A percentile compares a stretch with the other conserved stretches of the same genome.
Evolutionary conservation across 2,113 vertebrate species (phyloP).

Genomic region (Grus americana): DNA sequence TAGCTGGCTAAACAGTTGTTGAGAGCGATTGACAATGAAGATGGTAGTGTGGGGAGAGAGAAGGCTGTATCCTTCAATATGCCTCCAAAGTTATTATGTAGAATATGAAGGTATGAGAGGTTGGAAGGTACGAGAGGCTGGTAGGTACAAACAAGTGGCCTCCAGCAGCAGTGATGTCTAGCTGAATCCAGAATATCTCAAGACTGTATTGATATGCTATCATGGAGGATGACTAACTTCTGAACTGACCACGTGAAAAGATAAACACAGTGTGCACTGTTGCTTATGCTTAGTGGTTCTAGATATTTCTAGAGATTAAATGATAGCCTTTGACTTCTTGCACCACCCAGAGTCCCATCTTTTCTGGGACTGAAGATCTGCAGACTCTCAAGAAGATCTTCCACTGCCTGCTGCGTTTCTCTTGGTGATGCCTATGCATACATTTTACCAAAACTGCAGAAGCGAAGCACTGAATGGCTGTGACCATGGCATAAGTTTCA

Average conservation of each 20-base stretch:
- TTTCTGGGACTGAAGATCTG: background rate
- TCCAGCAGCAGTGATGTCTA: background rate
- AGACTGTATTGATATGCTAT: background rate
- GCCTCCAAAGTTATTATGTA: background rate
- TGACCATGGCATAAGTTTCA: background rate
- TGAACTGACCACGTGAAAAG: background rate
- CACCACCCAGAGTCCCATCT: background rate
- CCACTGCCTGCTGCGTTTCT: background rate
- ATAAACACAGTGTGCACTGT: background rate
- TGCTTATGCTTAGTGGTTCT: background rate
- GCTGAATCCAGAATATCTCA: background rate
- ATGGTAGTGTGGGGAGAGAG: background rate
- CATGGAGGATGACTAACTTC: background rate
- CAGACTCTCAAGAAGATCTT: background rate
- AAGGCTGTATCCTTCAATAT: background rate
- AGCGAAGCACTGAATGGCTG: background rate
- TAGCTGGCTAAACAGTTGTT: background rate
- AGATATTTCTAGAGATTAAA: background rate
- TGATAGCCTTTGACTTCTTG: background rate
- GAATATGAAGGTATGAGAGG: background rate
- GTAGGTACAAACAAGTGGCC: background rate
- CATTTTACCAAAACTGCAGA: background rate
- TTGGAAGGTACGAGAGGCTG: background rate
- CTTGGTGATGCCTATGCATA: background rate
- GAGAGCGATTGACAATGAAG: background rate